Percentiles rank a stretch among this genome's conserved stretches.
Conservation (phyloP, 2,888 invertebrate genomes). For the Philonicus albiceps region DNA sequence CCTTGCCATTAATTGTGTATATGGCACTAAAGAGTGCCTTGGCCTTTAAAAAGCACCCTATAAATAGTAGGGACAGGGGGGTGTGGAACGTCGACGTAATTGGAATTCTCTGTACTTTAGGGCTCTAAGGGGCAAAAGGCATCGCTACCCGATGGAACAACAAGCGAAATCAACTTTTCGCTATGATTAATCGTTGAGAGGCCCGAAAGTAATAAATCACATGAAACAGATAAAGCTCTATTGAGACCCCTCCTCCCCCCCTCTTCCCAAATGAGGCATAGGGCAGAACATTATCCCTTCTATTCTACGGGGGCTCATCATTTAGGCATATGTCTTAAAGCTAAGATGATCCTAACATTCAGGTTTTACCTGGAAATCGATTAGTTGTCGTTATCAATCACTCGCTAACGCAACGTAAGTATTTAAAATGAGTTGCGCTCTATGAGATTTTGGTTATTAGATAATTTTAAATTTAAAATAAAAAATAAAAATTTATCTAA, state of each 20-base stretch:
- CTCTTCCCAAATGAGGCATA: background rate
- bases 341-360: background rate
- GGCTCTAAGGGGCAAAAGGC: background rate
- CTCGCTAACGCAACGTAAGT: background rate
- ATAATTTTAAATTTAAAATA: background rate
- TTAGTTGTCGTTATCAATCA: conserved; percentile 26
- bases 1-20: conserved; percentile 26
- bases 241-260: background rate
- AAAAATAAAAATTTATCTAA: no score
- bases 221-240: conserved; percentile 35
- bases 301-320: conserved; percentile 15
- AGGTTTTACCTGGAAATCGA: conserved; percentile 8
- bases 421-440: background rate
- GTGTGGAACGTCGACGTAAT: background rate
- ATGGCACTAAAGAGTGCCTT: background rate
- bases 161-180: conserved; percentile 34
- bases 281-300: conserved; percentile 2
- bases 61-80: background rate
- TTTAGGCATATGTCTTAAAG: conserved; percentile 11
- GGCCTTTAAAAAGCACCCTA: background rate
- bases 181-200: conserved; percentile 37
- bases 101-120: conserved; percentile 21
- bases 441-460: background rate
- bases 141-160: background rate
- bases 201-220: conserved; percentile 42